Conservation (phyloP, 2,888 invertebrate genomes). For the Hoplodrina blanda region DNA sequence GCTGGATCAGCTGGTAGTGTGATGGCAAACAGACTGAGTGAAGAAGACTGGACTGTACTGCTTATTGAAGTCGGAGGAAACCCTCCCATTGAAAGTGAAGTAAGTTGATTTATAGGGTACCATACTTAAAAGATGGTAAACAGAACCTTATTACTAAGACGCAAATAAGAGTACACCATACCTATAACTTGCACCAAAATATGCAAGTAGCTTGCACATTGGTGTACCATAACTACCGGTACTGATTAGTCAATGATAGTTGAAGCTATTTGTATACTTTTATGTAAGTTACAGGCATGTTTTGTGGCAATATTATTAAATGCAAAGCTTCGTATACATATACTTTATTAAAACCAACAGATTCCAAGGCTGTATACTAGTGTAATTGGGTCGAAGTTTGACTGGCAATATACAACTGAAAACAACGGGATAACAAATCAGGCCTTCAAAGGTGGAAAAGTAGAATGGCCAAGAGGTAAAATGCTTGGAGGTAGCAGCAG, state of each 20-base stretch:
- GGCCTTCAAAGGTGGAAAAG: conserved; percentile 47
- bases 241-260: no score
- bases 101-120: conserved; percentile 76
- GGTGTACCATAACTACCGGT: no score
- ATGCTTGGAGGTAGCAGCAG: conserved; percentile 90
- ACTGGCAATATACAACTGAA: conserved; percentile 56
- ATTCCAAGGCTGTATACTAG: conserved; percentile 32
- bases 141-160: no score
- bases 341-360: conserved; percentile 15
- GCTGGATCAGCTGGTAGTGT: conserved; percentile 64
- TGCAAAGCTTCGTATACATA: no score
- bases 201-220: no score
- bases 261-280: no score
- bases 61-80: conserved; percentile 65
- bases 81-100: conserved; percentile 88
- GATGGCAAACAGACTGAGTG: conserved; percentile 62
- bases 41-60: conserved; percentile 57
- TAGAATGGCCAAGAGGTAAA: conserved; percentile 91
- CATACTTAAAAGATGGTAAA: no score
- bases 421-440: conserved; percentile 51
- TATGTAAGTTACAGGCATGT: no score
- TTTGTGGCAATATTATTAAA: background rate
- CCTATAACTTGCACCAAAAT: no score
- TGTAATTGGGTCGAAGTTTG: conserved; percentile 22
- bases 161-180: no score